Base-by-base conservation (phyloP, 2,797 vertebrate species). In the Erithacus rubecula region DNA sequence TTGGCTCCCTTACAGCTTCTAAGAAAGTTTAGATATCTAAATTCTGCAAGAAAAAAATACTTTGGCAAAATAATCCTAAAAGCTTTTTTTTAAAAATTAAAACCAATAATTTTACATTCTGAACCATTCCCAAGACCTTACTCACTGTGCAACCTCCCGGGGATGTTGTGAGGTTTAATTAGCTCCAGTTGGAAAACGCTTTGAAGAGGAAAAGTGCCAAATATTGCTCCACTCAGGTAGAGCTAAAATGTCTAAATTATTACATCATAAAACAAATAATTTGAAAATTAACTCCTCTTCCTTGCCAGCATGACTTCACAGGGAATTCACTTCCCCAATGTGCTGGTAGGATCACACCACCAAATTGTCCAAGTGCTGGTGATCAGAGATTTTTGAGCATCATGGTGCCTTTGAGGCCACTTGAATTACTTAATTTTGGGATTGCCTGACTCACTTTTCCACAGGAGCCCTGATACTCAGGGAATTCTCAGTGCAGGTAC, bases 151-250 rank as follows among this genome's bases (percentile, higher is more conserved):
- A 80, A 7, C 63, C 93, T 92, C 92, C 87, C 44, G 79, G 72
- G 93, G 78, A 89, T 52, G 72, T 34, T 88, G 81, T 41, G 84
- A 96, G 65, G 83, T 87, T 95, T 95, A 95, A 96, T 95, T 91
- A 96, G 88, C 86, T 87, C 63, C 52, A 69, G 78, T 19, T 90
- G 93, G 93, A 94, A 95, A 93, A 93, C 0, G 71, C 92, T 91
- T 87, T 78, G 71, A 93, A 91, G 72, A 89, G 70, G 70, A 68
- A 91, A 82, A 90, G 59, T 37, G 72, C 90, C 94, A 95, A 94
- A 78, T 30, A 55, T 34, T 52, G 55, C 76, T 91, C 60, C 11
- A 4, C 68, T 95, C 58, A 15, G 23, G 46, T 30, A 87, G 75
- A 89, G 68, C 78, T 91, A 53, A 95, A 90, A 84, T 1, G 6